Percentiles rank a stretch among this genome's conserved stretches.
Conservation (phyloP, 1,140 invertebrate genomes). For the Drosophila repleta region DNA sequence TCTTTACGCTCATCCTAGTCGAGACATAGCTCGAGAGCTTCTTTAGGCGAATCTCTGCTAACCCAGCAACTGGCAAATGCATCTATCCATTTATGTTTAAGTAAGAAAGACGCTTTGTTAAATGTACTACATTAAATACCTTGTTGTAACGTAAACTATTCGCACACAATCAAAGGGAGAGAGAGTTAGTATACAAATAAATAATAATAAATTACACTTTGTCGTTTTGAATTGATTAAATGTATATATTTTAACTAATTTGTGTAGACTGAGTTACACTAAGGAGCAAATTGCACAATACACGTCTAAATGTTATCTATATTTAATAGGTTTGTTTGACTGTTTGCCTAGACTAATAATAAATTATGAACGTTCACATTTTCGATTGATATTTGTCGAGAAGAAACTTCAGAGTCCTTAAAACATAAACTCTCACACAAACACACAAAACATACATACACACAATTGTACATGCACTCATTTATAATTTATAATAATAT, state of each 20-base stretch:
- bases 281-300: slow-evolving; percentile 69
- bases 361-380: slow-evolving; percentile 58
- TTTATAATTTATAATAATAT: slow-evolving; percentile 24
- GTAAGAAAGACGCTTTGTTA: slow-evolving; percentile 38
- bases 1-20: slow-evolving; percentile 87
- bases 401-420: slow-evolving; percentile 49
- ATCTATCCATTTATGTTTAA: slow-evolving; percentile 8
- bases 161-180: slow-evolving; percentile 4
- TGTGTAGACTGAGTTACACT: slow-evolving; percentile 41
- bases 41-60: slow-evolving; percentile 12
- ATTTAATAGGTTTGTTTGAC: slow-evolving; percentile 51
- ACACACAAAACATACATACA: slow-evolving; percentile 18
- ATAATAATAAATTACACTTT: slow-evolving; percentile 10
- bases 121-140: slow-evolving; percentile 27
- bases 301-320: slow-evolving; percentile 28
- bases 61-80: not conserved
- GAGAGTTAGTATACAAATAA: slow-evolving; percentile 10
- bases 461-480: slow-evolving; percentile 40
- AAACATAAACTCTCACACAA: slow-evolving; percentile 32
- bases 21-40: slow-evolving; percentile 81
- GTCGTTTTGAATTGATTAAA: slow-evolving; percentile 21
- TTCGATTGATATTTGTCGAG: slow-evolving; percentile 50
- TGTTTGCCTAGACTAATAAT: slow-evolving; percentile 70
- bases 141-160: slow-evolving; percentile 42
- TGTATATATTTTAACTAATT: slow-evolving; percentile 47